Evolutionary conservation across 2,113 vertebrate species (phyloP).

Genomic region (Monopterus albus): DNA sequence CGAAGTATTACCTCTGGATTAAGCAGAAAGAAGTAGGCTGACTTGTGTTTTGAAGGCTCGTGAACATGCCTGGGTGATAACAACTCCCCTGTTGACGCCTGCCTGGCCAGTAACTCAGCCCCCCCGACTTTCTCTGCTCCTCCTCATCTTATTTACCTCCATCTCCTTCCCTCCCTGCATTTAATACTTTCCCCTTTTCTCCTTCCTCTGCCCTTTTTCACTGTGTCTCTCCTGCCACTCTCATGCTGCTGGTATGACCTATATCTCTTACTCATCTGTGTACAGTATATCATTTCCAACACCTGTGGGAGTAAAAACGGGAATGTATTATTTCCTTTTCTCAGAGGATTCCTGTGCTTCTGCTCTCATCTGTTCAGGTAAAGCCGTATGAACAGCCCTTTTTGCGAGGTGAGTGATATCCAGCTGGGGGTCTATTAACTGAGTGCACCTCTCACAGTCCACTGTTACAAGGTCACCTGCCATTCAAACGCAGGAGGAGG

Average conservation of each 20-base stretch:
- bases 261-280: slow-evolving; percentile 69
- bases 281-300: slow-evolving; percentile 72
- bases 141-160: slow-evolving; percentile 68
- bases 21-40: slow-evolving; percentile 57
- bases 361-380: slow-evolving; percentile 66
- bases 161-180: slow-evolving; percentile 50
- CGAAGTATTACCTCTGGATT: slow-evolving; percentile 59
- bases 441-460: slow-evolving; percentile 26
- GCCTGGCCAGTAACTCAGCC: slow-evolving; percentile 45
- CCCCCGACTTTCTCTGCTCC: slow-evolving; percentile 36
- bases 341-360: slow-evolving; percentile 49
- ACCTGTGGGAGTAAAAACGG: slow-evolving; percentile 60
- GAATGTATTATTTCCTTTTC: slow-evolving; percentile 57
- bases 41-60: slow-evolving; percentile 67
- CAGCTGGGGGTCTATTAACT: slow-evolving; percentile 68
- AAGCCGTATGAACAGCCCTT: slow-evolving; percentile 55
- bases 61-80: slow-evolving; percentile 68
- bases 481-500: slow-evolving; percentile 57
- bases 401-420: slow-evolving; percentile 45
- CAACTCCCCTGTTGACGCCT: slow-evolving; percentile 65
- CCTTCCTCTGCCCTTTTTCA: slow-evolving; percentile 22
- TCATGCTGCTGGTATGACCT: slow-evolving; percentile 61
- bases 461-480: slow-evolving; percentile 72
- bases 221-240: slow-evolving; percentile 28
- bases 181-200: slow-evolving; percentile 51